A percentile compares a stretch with the other conserved stretches of the same genome.
Conservation (phyloP, 2,797 vertebrate species). For the Oreochromis mossambicus region DNA sequence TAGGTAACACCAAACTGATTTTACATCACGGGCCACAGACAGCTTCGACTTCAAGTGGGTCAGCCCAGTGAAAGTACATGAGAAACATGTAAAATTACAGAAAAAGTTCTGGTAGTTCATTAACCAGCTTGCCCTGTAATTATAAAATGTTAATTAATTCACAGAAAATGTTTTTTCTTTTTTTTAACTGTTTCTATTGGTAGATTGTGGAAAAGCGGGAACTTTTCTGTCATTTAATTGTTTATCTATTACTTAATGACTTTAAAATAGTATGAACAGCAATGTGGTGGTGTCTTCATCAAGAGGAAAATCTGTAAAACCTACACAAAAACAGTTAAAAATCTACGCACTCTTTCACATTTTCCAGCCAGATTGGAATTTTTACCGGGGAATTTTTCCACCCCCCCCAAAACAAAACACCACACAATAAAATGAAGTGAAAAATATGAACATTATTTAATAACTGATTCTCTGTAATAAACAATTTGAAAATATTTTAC, state of each 20-base stretch:
- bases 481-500: conserved; percentile 99
- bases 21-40: background rate
- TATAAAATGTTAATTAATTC: too few relatives aligned
- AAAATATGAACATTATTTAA: conserved; percentile 99
- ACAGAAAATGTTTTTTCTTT: too few relatives aligned
- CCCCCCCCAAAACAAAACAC: conserved; percentile 33
- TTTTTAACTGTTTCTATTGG: background rate
- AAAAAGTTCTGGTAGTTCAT: background rate
- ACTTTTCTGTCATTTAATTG: background rate
- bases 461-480: conserved; percentile 99
- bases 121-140: background rate
- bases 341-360: background rate
- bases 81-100: background rate
- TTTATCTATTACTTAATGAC: background rate
- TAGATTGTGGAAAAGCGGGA: background rate
- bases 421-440: conserved; percentile 88
- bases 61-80: background rate
- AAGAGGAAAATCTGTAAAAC: background rate
- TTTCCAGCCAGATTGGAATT: background rate
- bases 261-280: background rate
- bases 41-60: background rate
- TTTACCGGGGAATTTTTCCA: background rate
- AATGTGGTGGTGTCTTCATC: background rate
- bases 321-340: background rate
- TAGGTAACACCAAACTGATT: background rate